These are phyloP conservation scores for Solea senegalensis DNA, from an alignment of 2,113 vertebrate species.

Conservation along the genomic window DNA sequence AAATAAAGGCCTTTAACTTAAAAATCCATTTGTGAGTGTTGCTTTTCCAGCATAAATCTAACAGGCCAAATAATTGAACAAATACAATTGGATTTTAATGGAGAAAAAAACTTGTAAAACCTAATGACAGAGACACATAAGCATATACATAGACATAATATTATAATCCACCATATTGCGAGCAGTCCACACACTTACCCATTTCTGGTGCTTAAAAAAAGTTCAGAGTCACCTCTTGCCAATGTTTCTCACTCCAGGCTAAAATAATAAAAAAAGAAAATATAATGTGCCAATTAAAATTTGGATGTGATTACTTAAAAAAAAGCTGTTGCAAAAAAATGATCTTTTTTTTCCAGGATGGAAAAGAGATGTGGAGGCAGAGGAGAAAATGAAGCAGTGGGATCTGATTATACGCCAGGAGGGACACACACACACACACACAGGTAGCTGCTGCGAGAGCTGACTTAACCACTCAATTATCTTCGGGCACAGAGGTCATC, in stretches of 20 bases:
- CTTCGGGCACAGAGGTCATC: conserved; percentile 56
- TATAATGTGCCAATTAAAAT: conserved; percentile 40
- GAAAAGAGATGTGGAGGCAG: conserved; percentile 29
- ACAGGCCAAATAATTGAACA: too few relatives aligned
- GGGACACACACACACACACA: conserved; percentile 25
- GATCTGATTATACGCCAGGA: conserved; percentile 49
- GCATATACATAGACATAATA: too few relatives aligned
- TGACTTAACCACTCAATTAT: conserved; percentile 67
- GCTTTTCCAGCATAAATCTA: too few relatives aligned
- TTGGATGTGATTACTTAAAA: conserved; percentile 40
- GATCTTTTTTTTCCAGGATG: neutral
- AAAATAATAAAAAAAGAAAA: neutral
- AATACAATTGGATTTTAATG: too few relatives aligned
- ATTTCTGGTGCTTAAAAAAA: conserved; percentile 9
- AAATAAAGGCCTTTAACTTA: too few relatives aligned
- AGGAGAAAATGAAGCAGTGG: conserved; percentile 22
- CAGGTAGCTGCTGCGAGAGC: conserved; percentile 49
- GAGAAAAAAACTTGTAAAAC: too few relatives aligned
- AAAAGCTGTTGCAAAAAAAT: conserved; percentile 1
- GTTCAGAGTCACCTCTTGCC: too few relatives aligned
- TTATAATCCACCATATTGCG: neutral
- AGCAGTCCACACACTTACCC: neutral
- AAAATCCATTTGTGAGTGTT: too few relatives aligned
- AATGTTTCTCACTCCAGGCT: conserved; percentile 6
- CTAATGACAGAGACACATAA: too few relatives aligned